phyloP scores from a whole-genome alignment of 2,797 vertebrate genomes.

The Eremophila alpestris region DNA sequence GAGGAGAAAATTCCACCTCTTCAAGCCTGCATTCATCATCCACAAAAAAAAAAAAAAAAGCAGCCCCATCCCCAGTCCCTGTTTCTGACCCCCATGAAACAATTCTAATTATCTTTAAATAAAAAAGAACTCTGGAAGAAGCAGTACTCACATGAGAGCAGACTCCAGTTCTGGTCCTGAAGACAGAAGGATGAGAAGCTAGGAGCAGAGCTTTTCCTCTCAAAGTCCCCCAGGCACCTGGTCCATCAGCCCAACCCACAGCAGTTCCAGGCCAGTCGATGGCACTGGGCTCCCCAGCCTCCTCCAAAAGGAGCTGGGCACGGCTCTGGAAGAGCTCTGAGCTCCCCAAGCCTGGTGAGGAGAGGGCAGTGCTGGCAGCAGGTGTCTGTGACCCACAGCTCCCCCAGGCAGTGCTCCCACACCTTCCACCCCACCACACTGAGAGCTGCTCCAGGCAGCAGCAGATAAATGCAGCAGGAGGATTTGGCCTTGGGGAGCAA shows the following conservation, averaged over 20 bases:
- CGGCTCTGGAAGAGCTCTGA: neutral
- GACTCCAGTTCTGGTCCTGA: neutral
- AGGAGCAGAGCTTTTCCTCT: neutral
- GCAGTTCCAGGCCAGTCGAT: neutral
- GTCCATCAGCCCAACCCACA: neutral
- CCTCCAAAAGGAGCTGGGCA: neutral
- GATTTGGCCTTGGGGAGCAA: no score
- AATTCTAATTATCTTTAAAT: neutral
- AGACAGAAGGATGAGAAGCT: neutral
- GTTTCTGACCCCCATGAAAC: neutral
- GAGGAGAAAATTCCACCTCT: neutral
- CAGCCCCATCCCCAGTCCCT: accelerated
- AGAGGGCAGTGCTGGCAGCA: neutral
- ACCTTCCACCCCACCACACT: neutral
- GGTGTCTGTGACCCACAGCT: no score
- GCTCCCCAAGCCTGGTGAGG: neutral
- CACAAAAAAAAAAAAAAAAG: no score
- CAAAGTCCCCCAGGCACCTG: neutral
- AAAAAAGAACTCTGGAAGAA: neutral
- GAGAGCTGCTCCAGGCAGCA: neutral
- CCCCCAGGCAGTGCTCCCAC: neutral
- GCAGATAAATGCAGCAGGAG: neutral
- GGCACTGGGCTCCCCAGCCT: neutral
- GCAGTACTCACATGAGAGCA: neutral
- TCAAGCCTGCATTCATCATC: neutral